Conservation (phyloP, 2,113 vertebrate species). For the Perca fluviatilis region DNA sequence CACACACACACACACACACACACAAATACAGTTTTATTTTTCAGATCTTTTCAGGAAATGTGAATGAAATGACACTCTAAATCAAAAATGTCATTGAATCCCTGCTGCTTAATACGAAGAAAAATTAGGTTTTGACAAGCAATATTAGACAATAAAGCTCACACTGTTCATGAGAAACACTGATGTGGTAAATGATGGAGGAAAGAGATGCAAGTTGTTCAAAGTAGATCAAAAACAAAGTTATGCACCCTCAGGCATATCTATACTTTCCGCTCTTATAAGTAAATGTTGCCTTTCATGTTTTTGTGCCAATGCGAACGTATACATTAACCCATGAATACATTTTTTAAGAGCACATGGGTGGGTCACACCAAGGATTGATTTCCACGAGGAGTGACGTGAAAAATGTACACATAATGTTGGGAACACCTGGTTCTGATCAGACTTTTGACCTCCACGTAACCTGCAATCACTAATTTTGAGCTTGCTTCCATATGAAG, state of each 20-base stretch:
- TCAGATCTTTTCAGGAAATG: constrained; percentile 23
- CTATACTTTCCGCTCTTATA: not conserved
- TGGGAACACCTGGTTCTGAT: constrained; percentile 76
- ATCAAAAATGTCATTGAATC: constrained; percentile 52
- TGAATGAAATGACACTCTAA: constrained; percentile 41
- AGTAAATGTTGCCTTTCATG: constrained; percentile 4
- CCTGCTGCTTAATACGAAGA: constrained; percentile 53
- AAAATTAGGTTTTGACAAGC: constrained; percentile 54
- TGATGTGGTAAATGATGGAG: constrained; percentile 48
- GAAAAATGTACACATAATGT: constrained; percentile 68
- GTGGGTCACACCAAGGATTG: constrained; percentile 62
- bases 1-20: not conserved
- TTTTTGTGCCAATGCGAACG: constrained; percentile 7
- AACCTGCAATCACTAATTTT: constrained; percentile 77
- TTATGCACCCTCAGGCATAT: not conserved
- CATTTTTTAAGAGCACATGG: constrained; percentile 23
- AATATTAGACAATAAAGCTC: constrained; percentile 55
- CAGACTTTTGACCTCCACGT: constrained; percentile 68
- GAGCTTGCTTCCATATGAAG: constrained; percentile 68
- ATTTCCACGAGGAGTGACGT: constrained; percentile 73
- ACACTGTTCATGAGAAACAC: constrained; percentile 29
- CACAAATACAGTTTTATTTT: constrained; percentile 19
- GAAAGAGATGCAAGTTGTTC: constrained; percentile 42
- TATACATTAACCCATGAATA: constrained; percentile 35
- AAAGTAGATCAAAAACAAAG: constrained; percentile 49